Base-by-base conservation (phyloP, 2,888 invertebrate genomes). In the Blastobasis adustella region DNA sequence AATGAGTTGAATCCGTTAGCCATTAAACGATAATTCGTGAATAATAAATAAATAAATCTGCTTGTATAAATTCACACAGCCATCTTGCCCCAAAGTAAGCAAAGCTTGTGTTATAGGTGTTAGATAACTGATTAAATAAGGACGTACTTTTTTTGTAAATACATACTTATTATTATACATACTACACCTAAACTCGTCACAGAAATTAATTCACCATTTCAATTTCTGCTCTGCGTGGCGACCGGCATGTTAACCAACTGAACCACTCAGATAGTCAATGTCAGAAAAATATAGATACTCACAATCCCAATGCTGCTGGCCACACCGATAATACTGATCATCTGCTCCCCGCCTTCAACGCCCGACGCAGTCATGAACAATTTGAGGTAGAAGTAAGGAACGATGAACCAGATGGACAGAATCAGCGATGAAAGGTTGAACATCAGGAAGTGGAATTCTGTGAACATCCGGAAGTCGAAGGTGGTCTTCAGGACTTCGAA, bases 371-470 rank as follows among this genome's bases (percentile, higher is more conserved):
- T 90, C 66, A 92, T 91, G 53, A 76, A 86, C 0, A 82, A 80
- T 50, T 91, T 91, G 68, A 96, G 92, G 78, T 95, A 93, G 76
- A 98, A 95, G 83, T 98, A 98, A 4, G 98, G 97, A 58, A 98
- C 95, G 72, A 98, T 97, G 77, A 95, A 95, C 95, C 97, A 97
- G 64, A 94, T 93, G 73, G 97, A 98, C 48, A 98, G 90, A 53
- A 97, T 90, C 59, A 97, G 91, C 51, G 96, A 96, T 42, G 96
- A 94, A 40, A 97, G 66, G 60, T 95, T 95, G 80, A 97, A 93
- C 65, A 95, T 89, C 42, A 95, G 81, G 78, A 96, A 96, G 71
- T 95, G 95, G 51, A 93, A 85, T 68, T 95, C 94, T 53, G 92
- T 85, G 76, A 96, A 95, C 90, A 96, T 91, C 44, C 93, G 92